Conservation (phyloP, 2,888 invertebrate species). For the Dolichopus griseipennis region DNA sequence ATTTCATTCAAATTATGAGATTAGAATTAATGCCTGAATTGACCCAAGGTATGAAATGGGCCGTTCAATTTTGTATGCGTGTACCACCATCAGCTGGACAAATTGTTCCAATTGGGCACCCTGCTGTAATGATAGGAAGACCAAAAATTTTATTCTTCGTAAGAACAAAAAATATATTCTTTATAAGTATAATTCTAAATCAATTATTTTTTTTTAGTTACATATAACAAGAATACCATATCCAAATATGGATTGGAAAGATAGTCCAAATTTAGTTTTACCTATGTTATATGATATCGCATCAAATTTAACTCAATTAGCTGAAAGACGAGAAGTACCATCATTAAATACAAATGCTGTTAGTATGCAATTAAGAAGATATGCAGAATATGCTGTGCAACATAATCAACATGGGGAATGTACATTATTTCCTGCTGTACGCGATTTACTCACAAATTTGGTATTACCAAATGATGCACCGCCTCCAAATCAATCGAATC, state of each 20-base stretch:
- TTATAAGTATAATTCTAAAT: background rate
- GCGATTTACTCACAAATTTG: conserved; percentile 78
- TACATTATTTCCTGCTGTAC: conserved; percentile 82
- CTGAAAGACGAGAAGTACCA: conserved; percentile 65
- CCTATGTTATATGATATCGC: conserved; percentile 85
- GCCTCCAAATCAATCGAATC: conserved; percentile 42
- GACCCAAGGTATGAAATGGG: conserved; percentile 69
- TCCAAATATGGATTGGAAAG: conserved; percentile 54
- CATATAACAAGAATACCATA: conserved; percentile 65
- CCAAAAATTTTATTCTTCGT: conserved; percentile 89
- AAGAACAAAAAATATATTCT: conserved; percentile 37
- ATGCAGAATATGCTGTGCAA: conserved; percentile 62
- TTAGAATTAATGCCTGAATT: conserved; percentile 53
- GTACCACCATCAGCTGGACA: conserved; percentile 81
- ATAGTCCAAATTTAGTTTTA: conserved; percentile 66
- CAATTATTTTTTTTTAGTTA: conserved; percentile 46
- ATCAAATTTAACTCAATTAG: conserved; percentile 76
- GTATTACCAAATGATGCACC: conserved; percentile 70
- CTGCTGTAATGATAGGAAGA: conserved; percentile 75
- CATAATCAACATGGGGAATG: conserved; percentile 67
- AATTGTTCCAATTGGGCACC: conserved; percentile 83
- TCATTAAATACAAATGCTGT: conserved; percentile 55
- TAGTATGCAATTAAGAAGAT: conserved; percentile 56
- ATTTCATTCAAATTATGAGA: conserved; percentile 69
- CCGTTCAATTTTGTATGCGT: conserved; percentile 83